Evolutionary conservation across 2,797 vertebrate genomes (phyloP).

Genomic region (Podarcis lilfordi): DNA sequence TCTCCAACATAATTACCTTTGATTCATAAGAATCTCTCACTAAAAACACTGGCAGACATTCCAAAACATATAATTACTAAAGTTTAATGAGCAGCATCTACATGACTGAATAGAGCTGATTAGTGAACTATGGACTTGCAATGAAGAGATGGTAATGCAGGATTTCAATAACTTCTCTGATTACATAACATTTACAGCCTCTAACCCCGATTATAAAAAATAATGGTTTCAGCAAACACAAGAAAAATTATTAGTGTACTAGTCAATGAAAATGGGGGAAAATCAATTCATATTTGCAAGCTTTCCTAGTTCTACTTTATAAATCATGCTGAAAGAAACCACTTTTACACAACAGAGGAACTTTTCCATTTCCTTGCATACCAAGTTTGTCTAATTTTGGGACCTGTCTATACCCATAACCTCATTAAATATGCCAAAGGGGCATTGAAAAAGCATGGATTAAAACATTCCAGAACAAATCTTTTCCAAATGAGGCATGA

Average conservation of each 20-base stretch:
- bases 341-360: background rate
- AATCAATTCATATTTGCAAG: constrained; percentile 37
- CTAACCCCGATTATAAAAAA: constrained; percentile 43
- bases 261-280: constrained; percentile 16
- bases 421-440: constrained; percentile 18
- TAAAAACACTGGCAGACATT: constrained; percentile 41
- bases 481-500: background rate
- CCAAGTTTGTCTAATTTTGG: constrained; percentile 3
- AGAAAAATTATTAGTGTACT: constrained; percentile 36
- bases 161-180: constrained; percentile 35
- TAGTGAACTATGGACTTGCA: constrained; percentile 37
- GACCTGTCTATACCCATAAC: constrained; percentile 30
- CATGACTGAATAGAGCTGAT: constrained; percentile 35
- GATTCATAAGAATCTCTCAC: constrained; percentile 47
- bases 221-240: constrained; percentile 38
- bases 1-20: constrained; percentile 41
- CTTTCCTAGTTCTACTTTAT: background rate
- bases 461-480: constrained; percentile 34
- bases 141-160: background rate
- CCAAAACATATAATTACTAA: constrained; percentile 37
- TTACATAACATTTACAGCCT: constrained; percentile 46
- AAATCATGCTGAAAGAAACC: constrained; percentile 34
- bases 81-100: constrained; percentile 53
- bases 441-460: background rate
- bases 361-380: constrained; percentile 35